phyloP scores from a whole-genome alignment of 2,113 vertebrate genomes.

The Vidua macroura region DNA sequence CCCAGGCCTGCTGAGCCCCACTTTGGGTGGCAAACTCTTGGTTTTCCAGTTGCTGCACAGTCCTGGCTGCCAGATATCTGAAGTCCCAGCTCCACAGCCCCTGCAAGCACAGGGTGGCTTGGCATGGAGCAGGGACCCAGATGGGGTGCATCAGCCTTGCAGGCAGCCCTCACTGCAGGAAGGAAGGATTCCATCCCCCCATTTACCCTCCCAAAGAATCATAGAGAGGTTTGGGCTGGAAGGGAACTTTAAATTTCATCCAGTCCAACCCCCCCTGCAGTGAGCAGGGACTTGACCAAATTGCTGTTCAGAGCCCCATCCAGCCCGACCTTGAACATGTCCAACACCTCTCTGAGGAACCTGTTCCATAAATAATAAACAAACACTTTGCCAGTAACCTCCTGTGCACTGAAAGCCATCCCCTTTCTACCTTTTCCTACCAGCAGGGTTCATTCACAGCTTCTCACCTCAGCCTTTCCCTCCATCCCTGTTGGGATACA shows the following conservation, averaged over 20 bases:
- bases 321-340: not conserved
- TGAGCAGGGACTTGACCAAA: not conserved
- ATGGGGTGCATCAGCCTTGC: not conserved
- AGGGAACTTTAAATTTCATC: not conserved
- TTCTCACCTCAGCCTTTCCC: not conserved
- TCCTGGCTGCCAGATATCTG: not conserved
- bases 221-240: not conserved
- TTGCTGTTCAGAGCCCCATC: not conserved
- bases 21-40: not conserved
- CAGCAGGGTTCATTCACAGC: accelerated
- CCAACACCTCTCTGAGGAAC: not conserved
- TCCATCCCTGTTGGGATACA: not conserved
- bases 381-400: not conserved
- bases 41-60: not conserved
- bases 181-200: not conserved
- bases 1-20: not conserved
- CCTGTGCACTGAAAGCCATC: not conserved
- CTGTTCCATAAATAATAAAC: not conserved
- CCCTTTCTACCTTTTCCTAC: not conserved
- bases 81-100: not conserved
- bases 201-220: not conserved
- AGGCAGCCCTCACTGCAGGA: not conserved
- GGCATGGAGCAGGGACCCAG: not conserved
- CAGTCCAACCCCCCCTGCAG: not conserved
- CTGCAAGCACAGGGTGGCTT: accelerated